Percentiles rank a stretch among this genome's conserved stretches.
phyloP scores from a whole-genome alignment of 2,113 vertebrate genomes.

The Mobula hypostoma region DNA sequence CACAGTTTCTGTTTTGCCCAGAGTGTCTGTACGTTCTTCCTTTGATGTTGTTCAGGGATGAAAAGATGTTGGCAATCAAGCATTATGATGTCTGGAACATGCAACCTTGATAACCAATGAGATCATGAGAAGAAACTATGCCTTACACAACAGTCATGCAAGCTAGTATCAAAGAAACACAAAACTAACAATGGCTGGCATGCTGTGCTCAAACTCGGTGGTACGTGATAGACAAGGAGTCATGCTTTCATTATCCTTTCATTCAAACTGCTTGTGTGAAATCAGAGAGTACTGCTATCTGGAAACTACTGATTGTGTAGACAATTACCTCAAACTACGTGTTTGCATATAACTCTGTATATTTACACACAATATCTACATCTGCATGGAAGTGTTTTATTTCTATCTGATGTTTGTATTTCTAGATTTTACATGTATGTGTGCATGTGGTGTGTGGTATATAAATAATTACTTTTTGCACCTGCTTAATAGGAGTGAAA shows the following conservation, averaged over 20 bases:
- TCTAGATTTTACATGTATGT: background rate
- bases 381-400: too few relatives aligned
- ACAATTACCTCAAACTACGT: background rate
- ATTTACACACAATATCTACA: too few relatives aligned
- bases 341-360: background rate
- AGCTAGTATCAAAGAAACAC: background rate
- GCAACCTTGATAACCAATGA: background rate
- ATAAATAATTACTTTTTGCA: background rate
- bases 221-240: background rate
- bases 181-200: background rate
- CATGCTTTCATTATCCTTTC: background rate
- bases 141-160: background rate
- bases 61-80: background rate
- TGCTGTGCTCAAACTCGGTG: background rate
- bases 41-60: background rate
- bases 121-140: background rate
- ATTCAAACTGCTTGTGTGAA: background rate
- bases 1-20: background rate
- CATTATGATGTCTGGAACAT: background rate
- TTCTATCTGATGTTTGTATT: background rate
- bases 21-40: background rate
- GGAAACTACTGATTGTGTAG: background rate
- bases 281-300: background rate
- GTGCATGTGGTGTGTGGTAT: background rate
- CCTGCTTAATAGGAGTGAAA: background rate